phyloP scores from a whole-genome alignment of 2,888 invertebrate species.

The Harpalus rubripes region DNA sequence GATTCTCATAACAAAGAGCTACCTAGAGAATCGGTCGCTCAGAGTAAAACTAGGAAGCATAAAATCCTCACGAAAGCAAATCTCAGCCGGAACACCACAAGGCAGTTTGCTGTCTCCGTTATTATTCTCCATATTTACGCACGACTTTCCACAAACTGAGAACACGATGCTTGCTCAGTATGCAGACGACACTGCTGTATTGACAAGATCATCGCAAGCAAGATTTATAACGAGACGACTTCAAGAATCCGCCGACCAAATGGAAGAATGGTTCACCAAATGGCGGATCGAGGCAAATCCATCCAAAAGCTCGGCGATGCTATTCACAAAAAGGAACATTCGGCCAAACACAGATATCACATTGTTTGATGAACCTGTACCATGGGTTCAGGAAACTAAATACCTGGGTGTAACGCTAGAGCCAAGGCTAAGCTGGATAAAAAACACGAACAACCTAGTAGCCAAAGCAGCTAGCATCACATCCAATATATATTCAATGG shows the following conservation, averaged over 20 bases:
- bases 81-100: not conserved
- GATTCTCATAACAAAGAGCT: not conserved
- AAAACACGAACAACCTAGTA: not conserved
- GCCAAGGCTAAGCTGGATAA: not conserved
- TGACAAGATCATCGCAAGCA: not conserved
- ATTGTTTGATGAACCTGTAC: not conserved
- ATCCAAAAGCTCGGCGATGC: not conserved
- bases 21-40: not conserved
- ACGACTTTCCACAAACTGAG: not conserved
- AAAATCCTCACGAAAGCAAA: no score
- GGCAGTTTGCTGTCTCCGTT: not conserved
- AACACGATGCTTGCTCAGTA: conserved; percentile 12
- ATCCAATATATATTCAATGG: not conserved
- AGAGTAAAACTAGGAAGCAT: not conserved
- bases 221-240: not conserved
- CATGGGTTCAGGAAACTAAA: not conserved
- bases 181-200: not conserved
- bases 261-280: not conserved
- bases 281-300: not conserved
- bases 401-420: not conserved
- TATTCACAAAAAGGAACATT: not conserved
- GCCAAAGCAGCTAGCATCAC: not conserved
- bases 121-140: not conserved
- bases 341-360: not conserved
- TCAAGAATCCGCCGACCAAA: not conserved